Base-by-base conservation (phyloP, 2,113 vertebrate species). In the Neopipo cinnamomea region DNA sequence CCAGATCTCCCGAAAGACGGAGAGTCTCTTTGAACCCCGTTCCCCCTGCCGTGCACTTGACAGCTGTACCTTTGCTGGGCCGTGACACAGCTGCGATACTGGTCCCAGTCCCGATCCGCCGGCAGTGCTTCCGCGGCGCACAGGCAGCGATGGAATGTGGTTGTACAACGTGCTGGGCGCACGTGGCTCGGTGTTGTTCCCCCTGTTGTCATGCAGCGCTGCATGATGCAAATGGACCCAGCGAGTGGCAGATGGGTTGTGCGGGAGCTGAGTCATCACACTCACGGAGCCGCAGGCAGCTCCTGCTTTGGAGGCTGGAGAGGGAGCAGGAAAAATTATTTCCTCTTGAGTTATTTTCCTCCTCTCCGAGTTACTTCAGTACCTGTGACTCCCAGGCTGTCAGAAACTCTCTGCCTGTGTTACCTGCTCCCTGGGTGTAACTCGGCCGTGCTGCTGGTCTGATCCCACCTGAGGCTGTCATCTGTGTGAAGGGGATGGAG, bases 171-270 rank as follows among this genome's bases (percentile, higher is more conserved):
- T 85, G 90, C 88, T 17, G 4, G 2, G 72, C 1, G 1, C 96
- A 90, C 75, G 83, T 91, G 95, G 92, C 91, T 74, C 31, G 0
- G 50, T 6, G 39, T 80, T 92, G 82, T 83, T 87, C 83, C 72
- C 81, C 47, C 33, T 76, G 91, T 35, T 87, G 91, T 85, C 96
- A 41, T 81, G 91, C 84, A 72, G 89, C 1, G 1, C 70, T 84
- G 75, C 83, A 27, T 81, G 88, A 93, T 96, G 92, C 82, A 19
- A 88, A 88, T 8, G 76, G 91, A 39, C 92, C 85, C 85, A 35
- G 70, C 22, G 53, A 74, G 82, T 61, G 68, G 92, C 93, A 96
- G 96, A 90, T 92, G 96, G 92, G 79, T 65, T 88, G 65, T 88
- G 68, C 31, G 0, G 83, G 72, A 84, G 80, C 93, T 96, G 92